A percentile compares a stretch with the other conserved stretches of the same genome.
Evolutionary conservation across 2,113 vertebrate species (phyloP).

Genomic region (Dascyllus trimaculatus): DNA sequence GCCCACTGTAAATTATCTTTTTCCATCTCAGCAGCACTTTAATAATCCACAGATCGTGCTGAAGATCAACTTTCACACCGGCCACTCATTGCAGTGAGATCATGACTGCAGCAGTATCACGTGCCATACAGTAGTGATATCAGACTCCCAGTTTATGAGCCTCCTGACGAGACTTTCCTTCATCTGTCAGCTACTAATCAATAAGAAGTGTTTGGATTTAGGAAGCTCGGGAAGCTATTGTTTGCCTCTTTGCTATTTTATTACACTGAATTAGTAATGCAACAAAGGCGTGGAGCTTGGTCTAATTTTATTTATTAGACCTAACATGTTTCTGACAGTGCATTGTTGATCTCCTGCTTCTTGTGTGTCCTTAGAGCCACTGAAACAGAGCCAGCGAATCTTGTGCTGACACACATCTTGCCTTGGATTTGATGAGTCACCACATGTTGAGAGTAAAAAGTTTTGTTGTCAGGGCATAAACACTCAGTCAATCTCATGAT

Average conservation of each 20-base stretch:
- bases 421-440: constrained; percentile 25
- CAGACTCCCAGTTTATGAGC: constrained; percentile 45
- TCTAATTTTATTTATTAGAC: background rate
- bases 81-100: constrained; percentile 58
- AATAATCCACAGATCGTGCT: constrained; percentile 45
- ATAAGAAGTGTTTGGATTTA: constrained; percentile 28
- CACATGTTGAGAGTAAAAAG: background rate
- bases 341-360: background rate
- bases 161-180: constrained; percentile 26
- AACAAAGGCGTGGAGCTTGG: background rate
- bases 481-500: constrained; percentile 1
- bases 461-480: constrained; percentile 43
- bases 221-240: background rate
- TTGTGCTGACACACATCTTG: constrained; percentile 12
- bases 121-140: constrained; percentile 37
- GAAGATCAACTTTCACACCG: constrained; percentile 68
- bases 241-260: constrained; percentile 14
- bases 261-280: constrained; percentile 1
- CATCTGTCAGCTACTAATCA: constrained; percentile 38
- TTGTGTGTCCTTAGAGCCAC: background rate
- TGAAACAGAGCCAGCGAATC: constrained; percentile 3
- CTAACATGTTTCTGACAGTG: background rate
- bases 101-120: constrained; percentile 56
- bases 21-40: constrained; percentile 17
- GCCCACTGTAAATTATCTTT: constrained; percentile 36